Conservation (phyloP, 1,140 invertebrate species). For the Heliconius nattereri region DNA sequence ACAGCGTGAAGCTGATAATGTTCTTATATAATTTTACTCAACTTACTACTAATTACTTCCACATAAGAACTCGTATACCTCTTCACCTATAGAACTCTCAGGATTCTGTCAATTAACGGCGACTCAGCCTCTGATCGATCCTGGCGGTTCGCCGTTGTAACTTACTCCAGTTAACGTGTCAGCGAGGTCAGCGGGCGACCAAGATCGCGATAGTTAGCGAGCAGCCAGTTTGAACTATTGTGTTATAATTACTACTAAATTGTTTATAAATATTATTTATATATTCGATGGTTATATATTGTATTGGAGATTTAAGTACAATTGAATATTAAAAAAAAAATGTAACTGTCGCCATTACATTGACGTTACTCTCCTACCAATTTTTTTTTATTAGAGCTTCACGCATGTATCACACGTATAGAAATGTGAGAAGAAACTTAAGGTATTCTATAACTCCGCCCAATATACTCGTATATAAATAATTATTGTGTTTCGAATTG, state of each 20-base stretch:
- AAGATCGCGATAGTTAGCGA: constrained; percentile 39
- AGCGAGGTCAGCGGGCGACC: constrained; percentile 50
- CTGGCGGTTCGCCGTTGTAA: constrained; percentile 48
- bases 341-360: too few species aligned
- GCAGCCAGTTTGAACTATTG: not conserved
- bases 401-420: too few species aligned
- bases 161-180: constrained; percentile 58
- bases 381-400: not conserved
- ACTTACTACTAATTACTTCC: not conserved
- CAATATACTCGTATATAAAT: too few species aligned
- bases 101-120: constrained; percentile 68
- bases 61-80: not conserved
- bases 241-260: not conserved
- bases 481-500: too few species aligned
- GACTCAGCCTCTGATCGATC: constrained; percentile 60
- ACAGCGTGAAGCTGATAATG: too few species aligned
- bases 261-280: not conserved
- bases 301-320: not conserved
- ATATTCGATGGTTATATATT: not conserved
- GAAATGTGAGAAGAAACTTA: too few species aligned
- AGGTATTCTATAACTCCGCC: too few species aligned
- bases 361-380: too few species aligned
- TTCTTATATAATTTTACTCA: too few species aligned
- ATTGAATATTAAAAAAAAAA: not conserved
- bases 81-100: constrained; percentile 13